Evolutionary conservation across 2,888 invertebrate species (phyloP).

Genomic region (Drosophila buzzatii): DNA sequence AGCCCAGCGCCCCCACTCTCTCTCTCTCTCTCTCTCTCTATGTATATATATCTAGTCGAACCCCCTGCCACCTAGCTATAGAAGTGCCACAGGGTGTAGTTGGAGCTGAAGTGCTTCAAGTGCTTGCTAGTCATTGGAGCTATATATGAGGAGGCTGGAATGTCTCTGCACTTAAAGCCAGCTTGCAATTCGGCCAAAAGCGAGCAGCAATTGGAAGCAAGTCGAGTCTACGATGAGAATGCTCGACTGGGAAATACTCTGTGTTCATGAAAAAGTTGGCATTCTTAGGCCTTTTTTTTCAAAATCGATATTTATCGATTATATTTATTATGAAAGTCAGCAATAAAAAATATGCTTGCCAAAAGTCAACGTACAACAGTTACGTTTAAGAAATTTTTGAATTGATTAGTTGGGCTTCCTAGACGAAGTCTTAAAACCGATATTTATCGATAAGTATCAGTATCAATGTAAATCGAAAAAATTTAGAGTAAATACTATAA

Average conservation of each 20-base stretch:
- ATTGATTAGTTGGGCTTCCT: background rate
- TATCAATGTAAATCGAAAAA: too few species aligned
- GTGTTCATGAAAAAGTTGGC: background rate
- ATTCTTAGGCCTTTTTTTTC: too few species aligned
- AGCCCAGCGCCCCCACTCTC: constrained; percentile 23
- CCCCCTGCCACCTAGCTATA: background rate
- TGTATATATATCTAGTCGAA: background rate
- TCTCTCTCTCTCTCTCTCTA: background rate
- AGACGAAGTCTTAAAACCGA: background rate
- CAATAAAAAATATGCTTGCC: too few species aligned
- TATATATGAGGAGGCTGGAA: constrained; percentile 1
- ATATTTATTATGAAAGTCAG: too few species aligned
- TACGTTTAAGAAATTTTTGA: too few species aligned
- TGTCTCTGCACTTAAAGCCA: constrained; percentile 30
- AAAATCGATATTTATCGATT: background rate
- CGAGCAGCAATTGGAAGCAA: background rate
- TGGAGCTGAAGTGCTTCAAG: constrained; percentile 16
- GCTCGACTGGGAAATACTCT: background rate
- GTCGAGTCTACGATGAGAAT: background rate
- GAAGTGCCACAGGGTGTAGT: constrained; percentile 7
- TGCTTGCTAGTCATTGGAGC: constrained; percentile 30
- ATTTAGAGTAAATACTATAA: background rate
- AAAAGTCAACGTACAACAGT: too few species aligned
- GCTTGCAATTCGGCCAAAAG: constrained; percentile 36
- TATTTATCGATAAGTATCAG: too few species aligned